Evolutionary conservation across 2,888 invertebrate species (phyloP), one percentile per base, ranked within the genome.

Genomic region (Pachliopta kotzebuea): DNA sequence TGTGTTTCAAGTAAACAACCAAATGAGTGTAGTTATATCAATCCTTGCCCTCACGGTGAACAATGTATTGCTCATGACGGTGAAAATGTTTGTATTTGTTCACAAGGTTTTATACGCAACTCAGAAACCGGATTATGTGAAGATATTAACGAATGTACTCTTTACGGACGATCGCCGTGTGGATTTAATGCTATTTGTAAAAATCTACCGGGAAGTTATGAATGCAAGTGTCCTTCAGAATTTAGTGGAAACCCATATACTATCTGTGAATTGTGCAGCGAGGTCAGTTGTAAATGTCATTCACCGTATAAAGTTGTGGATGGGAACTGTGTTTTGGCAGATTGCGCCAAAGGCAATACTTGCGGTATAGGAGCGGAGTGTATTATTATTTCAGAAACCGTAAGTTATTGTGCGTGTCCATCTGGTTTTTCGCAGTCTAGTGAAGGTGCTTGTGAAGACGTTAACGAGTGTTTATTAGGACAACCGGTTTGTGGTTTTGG

Each of bases 321-420:
- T 72, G 96, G 96, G 56, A 96, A 95, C 75, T 98, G 98, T 80
- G 95, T 97, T 29, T 86, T 98, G 67, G 95, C 96, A 18, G 96
- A 96, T 54, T 98, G 98, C 79, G 95, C 95, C 1, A 94, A 94
- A 72, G 95, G 95, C 50, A 96, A 96, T 68, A 94, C 95, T 72
- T 98, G 98, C 81, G 96, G 96, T 1, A 92, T 93, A 68, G 97
- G 97, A 14, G 98, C 98, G 0, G 97, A 98, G 78, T 98, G 98
- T 76, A 96, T 98, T 63, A 94, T 96, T 4, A 97, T 98, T 72
- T 95, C 97, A 18, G 97, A 97, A 29, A 96, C 96, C 59, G 96
- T 97, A 1, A 98, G 97, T 81, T 98, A 98, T 79, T 98, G 98
- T 76, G 98, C 98, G 59, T 98, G 98, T 80, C 98, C 98, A 8